These are phyloP conservation scores for Eulithis testata DNA, from an alignment of 2,888 invertebrate species.

Conservation along the genomic window DNA sequence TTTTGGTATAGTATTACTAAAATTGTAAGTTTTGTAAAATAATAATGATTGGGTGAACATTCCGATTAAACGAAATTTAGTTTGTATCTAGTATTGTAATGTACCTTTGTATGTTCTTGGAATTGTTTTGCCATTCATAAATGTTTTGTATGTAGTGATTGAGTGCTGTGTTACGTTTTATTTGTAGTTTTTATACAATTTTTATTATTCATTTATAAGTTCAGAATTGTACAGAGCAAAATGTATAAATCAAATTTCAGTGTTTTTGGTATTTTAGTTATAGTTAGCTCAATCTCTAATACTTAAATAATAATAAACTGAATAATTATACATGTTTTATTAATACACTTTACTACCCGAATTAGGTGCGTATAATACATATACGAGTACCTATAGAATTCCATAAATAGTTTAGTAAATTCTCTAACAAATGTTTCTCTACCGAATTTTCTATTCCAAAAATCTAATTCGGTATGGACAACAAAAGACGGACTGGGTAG, in stretches of 20 bases:
- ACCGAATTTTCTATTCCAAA: slow-evolving; percentile 2
- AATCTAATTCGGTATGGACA: slow-evolving; percentile 2
- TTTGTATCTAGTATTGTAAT: slow-evolving; percentile 38
- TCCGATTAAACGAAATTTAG: slow-evolving; percentile 50
- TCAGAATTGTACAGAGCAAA: slow-evolving; percentile 38
- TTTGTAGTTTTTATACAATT: slow-evolving; percentile 32
- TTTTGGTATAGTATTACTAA: slow-evolving; percentile 46
- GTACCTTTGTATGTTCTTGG: slow-evolving; percentile 18
- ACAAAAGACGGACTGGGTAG: slow-evolving; percentile 35
- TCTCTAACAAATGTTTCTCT: not conserved
- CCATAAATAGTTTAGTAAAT: too few species aligned
- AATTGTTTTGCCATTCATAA: slow-evolving; percentile 51
- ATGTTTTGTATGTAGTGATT: slow-evolving; percentile 60
- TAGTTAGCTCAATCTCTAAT: slow-evolving; percentile 44
- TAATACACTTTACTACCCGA: not conserved
- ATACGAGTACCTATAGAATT: too few species aligned
- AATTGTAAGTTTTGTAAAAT: slow-evolving; percentile 43
- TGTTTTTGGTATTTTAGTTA: slow-evolving; percentile 10
- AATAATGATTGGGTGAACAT: slow-evolving; percentile 52
- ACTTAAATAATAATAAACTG: slow-evolving; percentile 35
- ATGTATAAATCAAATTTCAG: slow-evolving; percentile 32
- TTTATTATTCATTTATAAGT: slow-evolving; percentile 39
- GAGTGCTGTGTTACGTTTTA: slow-evolving; percentile 69
- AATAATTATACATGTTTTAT: slow-evolving; percentile 36
- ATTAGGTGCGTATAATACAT: not conserved